These are phyloP conservation scores for Samia ricini DNA, from an alignment of 1,140 invertebrate genomes.

Conservation along the genomic window DNA sequence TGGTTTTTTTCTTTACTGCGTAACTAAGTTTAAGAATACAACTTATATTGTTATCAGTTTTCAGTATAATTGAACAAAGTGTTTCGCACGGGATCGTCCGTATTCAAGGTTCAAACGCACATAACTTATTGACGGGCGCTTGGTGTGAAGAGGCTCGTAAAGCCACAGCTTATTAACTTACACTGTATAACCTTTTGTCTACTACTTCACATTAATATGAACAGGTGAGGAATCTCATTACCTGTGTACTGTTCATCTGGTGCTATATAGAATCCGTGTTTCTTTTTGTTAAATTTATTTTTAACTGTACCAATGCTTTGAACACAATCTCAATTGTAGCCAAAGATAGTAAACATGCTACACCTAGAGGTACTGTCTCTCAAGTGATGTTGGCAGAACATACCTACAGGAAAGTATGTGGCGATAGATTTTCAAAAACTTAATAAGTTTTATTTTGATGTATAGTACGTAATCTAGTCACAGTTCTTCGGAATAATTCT, in stretches of 20 bases:
- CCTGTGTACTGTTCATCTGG: neutral
- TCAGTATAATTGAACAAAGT: neutral
- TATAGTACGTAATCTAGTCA: too few species aligned
- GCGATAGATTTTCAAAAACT: too few species aligned
- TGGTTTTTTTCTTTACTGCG: too few species aligned
- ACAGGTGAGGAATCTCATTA: neutral
- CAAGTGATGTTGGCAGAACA: too few species aligned
- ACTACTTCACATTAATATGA: neutral
- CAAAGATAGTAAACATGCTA: too few species aligned
- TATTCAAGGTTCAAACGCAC: neutral
- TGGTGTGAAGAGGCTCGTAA: slow-evolving; percentile 1
- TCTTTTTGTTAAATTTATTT: neutral
- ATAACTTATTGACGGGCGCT: neutral
- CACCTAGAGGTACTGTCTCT: too few species aligned
- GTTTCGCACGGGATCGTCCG: neutral
- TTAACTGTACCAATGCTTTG: too few species aligned
- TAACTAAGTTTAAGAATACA: neutral
- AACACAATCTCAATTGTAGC: too few species aligned
- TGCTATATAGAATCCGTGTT: neutral
- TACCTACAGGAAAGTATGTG: too few species aligned
- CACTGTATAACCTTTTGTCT: slow-evolving; percentile 5
- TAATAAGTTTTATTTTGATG: too few species aligned
- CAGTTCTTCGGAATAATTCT: too few species aligned
- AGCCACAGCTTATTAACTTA: slow-evolving; percentile 8
- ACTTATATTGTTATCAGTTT: neutral